Base-by-base conservation (phyloP, 2,888 invertebrate genomes). In the Alcis repandata region DNA sequence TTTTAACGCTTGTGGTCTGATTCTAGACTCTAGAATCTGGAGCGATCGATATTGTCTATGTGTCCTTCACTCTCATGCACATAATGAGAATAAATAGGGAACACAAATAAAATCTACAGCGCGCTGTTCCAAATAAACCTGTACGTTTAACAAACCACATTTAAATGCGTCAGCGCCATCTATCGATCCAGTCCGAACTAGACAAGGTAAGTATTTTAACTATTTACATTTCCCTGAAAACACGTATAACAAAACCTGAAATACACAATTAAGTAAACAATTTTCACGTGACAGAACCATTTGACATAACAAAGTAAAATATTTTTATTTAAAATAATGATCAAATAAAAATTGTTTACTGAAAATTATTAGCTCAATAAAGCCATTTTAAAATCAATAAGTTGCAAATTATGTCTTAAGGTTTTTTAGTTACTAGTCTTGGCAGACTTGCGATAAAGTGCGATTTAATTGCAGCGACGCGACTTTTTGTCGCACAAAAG, bases 381-480 rank as follows among this genome's bases (percentile, higher is more conserved):
- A 91, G 90, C 91, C 79, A 80, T 87, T 74, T 84, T 84, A 77
- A 90, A 92, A 91, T 89, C 70, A 91, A 89, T 84, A 84, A 19
- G 87, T 88, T 88, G 90, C 91, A 91, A 92, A 84, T 72, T 71
- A 91, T 90, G 75, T 73, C 77, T 87, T 80, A 74, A 85, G 87
- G 85, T 71, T 69, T 76, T 74, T 71, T 46, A 66, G 65, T 66
- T 65, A 61, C 62, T 27, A 77, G 76, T 73, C 74, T 79, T 19
- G 13, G 77, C 71, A 79, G 76, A 86, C 80, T 78, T 77, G 75
- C 79, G 76, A 76, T 70, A 38, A 65, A 70, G 48, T 33, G 36
- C 41, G 33, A 22, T 19, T 33, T 27, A 1, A n/a, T n/a, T n/a
- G 6, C 8, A 22, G 1, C 7, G 0, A 8, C n/a, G 22, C 46